A percentile compares a stretch with the other conserved stretches of the same genome.
Evolutionary conservation across 2,888 invertebrate genomes (phyloP).

Genomic region (Argyresthia goedartella): DNA sequence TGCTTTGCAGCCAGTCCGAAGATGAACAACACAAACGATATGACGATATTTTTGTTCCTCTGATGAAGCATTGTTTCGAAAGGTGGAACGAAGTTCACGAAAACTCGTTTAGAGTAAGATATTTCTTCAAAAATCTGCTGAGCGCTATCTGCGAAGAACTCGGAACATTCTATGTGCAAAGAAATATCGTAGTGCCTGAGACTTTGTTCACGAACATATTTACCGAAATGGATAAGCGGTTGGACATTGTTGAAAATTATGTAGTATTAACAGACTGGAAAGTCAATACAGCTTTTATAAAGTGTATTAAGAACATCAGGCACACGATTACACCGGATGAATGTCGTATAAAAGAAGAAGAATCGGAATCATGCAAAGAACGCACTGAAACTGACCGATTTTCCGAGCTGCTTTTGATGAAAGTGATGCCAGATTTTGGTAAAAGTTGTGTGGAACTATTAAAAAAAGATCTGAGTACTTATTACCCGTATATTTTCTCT

Average conservation of each 20-base stretch:
- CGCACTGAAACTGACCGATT: conserved; percentile 8
- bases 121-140: conserved; percentile 21
- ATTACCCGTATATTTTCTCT: conserved; percentile 29
- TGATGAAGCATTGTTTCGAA: conserved; percentile 24
- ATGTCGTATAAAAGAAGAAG: neutral
- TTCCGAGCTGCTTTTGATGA: conserved; percentile 18
- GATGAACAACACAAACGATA: conserved; percentile 28
- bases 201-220: conserved; percentile 25
- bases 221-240: conserved; percentile 18
- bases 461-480: conserved; percentile 27
- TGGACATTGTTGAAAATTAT: conserved; percentile 34
- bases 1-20: conserved; percentile 27
- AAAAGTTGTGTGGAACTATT: conserved; percentile 28
- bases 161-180: conserved; percentile 12
- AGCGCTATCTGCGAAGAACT: neutral
- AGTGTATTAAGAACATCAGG: neutral
- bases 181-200: conserved; percentile 21
- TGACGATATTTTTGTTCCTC: conserved; percentile 25
- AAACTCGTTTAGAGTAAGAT: conserved; percentile 16
- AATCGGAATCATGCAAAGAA: conserved; percentile 9
- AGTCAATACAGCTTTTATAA: neutral
- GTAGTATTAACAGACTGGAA: conserved; percentile 31
- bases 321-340: neutral
- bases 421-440: conserved; percentile 26
- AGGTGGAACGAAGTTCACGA: conserved; percentile 23